Evolutionary conservation across 2,888 invertebrate genomes (phyloP).

Genomic region (Lissonota sp.): DNA sequence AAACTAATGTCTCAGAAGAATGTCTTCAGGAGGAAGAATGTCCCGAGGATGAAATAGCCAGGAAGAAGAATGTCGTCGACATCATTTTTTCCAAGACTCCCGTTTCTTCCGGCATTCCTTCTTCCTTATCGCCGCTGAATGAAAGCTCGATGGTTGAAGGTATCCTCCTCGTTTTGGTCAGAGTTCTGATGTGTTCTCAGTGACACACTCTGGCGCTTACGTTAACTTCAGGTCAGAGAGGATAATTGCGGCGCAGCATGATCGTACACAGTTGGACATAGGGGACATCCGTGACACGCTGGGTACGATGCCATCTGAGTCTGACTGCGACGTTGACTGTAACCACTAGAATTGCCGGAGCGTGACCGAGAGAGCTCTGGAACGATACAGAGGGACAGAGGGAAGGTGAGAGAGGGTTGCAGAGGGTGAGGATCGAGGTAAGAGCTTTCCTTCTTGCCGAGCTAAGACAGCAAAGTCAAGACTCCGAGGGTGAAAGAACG

Average conservation of each 20-base stretch:
- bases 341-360: constrained; percentile 57
- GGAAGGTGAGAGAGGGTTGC: constrained; percentile 6
- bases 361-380: constrained; percentile 10
- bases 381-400: constrained; percentile 1
- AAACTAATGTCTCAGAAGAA: too few species aligned
- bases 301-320: constrained; percentile 46
- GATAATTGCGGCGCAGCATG: constrained; percentile 28
- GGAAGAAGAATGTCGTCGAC: too few species aligned
- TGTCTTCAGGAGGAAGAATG: too few species aligned
- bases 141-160: too few species aligned
- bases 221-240: constrained; percentile 26
- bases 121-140: too few species aligned
- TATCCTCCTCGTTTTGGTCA: too few species aligned
- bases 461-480: constrained; percentile 24
- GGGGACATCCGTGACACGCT: constrained; percentile 49
- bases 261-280: constrained; percentile 48
- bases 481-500: constrained; percentile 3
- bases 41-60: too few species aligned
- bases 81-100: too few species aligned
- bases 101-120: too few species aligned
- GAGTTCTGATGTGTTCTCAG: too few species aligned
- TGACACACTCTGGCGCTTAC: too few species aligned
- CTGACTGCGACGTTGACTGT: constrained; percentile 55
- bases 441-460: constrained; percentile 17
- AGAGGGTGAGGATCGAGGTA: constrained; percentile 3